Percentiles rank a stretch among this genome's conserved stretches.
Evolutionary conservation across 2,888 invertebrate species (phyloP).

Genomic region (Heliconius ismenius): DNA sequence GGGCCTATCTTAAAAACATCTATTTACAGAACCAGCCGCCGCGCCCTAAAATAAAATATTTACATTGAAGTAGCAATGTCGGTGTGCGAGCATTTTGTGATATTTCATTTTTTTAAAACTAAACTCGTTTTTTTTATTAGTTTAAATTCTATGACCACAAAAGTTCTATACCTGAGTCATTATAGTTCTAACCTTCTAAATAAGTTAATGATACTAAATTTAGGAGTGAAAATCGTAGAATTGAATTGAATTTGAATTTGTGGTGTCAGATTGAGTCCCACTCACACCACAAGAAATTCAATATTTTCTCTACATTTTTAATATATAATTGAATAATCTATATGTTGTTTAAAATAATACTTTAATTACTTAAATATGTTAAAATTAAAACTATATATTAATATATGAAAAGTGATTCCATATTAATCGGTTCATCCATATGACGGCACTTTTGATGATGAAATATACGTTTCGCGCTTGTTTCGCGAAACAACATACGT

Average conservation of each 20-base stretch:
- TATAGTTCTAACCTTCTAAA: neutral
- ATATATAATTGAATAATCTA: neutral
- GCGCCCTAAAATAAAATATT: constrained; percentile 30
- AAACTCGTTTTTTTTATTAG: constrained; percentile 19
- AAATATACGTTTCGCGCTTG: neutral
- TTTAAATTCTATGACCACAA: constrained; percentile 10
- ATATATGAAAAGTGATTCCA: constrained; percentile 3
- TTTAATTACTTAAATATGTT: neutral
- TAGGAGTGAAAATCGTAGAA: too few species aligned
- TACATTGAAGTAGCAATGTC: constrained; percentile 27
- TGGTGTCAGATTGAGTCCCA: too few species aligned
- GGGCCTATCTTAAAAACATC: constrained; percentile 25
- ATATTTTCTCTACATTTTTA: neutral
- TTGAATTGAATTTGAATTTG: too few species aligned
- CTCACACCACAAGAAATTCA: too few species aligned
- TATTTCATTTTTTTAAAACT: constrained; percentile 16
- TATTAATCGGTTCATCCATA: neutral
- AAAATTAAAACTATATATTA: neutral
- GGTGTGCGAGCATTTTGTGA: constrained; percentile 17
- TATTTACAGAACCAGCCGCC: constrained; percentile 26
- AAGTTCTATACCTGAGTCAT: neutral
- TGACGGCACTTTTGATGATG: constrained; percentile 6
- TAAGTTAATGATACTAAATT: neutral
- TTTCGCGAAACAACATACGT: constrained; percentile 11
- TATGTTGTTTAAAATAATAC: neutral